Percentiles rank a stretch among this genome's conserved stretches.
These are phyloP conservation scores for Caenorhabditis doughertyi DNA, from an alignment of 2,888 invertebrate genomes.

Conservation along the genomic window DNA sequence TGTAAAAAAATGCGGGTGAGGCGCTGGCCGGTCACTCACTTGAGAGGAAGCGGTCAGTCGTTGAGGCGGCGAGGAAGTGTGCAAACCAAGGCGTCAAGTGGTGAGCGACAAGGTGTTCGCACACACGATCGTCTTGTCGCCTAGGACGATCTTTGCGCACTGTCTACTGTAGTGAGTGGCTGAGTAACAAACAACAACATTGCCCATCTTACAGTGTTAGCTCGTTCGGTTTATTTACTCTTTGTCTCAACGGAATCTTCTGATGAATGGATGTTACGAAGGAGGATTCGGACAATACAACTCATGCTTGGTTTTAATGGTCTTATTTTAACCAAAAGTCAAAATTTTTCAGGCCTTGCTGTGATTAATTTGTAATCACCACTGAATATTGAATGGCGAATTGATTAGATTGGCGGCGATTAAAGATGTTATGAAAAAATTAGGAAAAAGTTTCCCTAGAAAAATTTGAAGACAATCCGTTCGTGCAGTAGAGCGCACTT, in stretches of 20 bases:
- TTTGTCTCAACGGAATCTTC: conserved; percentile 21
- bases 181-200: conserved; percentile 59
- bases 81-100: conserved; percentile 61
- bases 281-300: conserved; percentile 31
- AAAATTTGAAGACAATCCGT: not conserved
- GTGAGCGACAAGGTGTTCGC: conserved; percentile 59
- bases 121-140: conserved; percentile 60
- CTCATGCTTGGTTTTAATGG: conserved; percentile 17
- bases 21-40: conserved; percentile 30
- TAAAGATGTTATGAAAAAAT: not conserved
- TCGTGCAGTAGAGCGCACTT: conserved; percentile 17
- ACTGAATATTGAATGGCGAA: no score
- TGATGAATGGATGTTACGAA: no score
- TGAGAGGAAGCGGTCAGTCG: conserved; percentile 35
- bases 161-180: conserved; percentile 45
- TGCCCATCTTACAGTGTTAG: not conserved
- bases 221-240: conserved; percentile 40
- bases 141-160: conserved; percentile 23
- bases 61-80: conserved; percentile 36
- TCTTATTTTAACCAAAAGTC: no score
- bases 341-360: no score
- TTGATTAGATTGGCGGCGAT: no score
- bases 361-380: no score
- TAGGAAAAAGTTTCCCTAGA: not conserved
- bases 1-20: conserved; percentile 50